Base-by-base conservation (phyloP, 2,888 invertebrate species). In the Ornithoptera alexandrae region DNA sequence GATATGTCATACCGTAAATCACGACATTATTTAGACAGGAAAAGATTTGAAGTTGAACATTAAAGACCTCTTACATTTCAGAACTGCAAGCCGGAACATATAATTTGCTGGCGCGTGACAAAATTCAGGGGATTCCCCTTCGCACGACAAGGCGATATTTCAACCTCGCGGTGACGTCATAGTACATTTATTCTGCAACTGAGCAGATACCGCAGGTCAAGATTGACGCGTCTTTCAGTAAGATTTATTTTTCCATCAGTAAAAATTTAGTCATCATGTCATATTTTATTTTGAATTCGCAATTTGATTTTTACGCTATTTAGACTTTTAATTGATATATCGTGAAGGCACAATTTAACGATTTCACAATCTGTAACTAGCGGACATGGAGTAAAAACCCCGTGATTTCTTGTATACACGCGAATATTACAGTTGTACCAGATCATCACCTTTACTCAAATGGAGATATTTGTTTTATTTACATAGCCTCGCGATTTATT, bases 41-140 rank as follows among this genome's bases (percentile, higher is more conserved):
- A 68, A 68, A 64, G 64, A 68, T 62, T 68, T 68, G 53, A 15
- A 17, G 64, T 64, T 56, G 42, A 64, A 64, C 68, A 68, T 68
- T 68, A 64, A 69, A 69, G 65, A 65, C 57, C 65, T 56, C 69
- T 65, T 46, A 57, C 22, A 61, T 62, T 65, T 66, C 72, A 69
- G 62, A 71, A 71, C 68, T 71, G 64, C 64, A 72, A 71, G 68
- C 66, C 72, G 73, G 67, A 71, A 62, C 75, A 74, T 75, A 78
- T 77, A 78, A 79, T 75, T 79, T 75, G 76, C 68, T 69, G 74
- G 72, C 74, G 73, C 73, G 75, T 78, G 78, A 77, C 74, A 75
- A 77, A 79, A 75, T 73, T 76, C 69, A 73, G 72, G 69, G 30
- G 67, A 74, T 73, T 68, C 69, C 68, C 74, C 68, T 75, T 74